Conservation (phyloP, 2,113 vertebrate species). For the Rostratula benghalensis region DNA sequence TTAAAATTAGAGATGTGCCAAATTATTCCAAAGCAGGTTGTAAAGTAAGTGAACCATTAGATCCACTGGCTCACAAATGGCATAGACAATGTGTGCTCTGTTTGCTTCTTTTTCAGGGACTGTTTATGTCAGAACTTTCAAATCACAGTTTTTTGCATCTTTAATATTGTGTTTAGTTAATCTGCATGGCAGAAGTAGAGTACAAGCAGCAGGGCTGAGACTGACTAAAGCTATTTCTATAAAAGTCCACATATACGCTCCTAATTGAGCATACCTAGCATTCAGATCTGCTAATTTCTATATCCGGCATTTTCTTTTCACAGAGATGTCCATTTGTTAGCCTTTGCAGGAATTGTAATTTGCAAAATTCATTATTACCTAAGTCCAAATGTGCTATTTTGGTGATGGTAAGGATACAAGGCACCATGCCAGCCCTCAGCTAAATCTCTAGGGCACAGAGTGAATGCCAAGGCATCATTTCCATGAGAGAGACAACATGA, state of each 20-base stretch:
- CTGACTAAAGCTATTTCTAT: background rate
- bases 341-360: background rate
- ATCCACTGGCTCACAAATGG: constrained; percentile 62
- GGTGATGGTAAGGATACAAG: background rate
- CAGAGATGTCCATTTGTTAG: background rate
- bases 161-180: constrained; percentile 30
- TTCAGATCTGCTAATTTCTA: background rate
- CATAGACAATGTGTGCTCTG: constrained; percentile 49
- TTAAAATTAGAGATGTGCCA: constrained; percentile 68
- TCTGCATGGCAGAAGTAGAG: background rate
- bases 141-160: constrained; percentile 27
- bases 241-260: background rate
- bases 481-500: background rate
- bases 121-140: constrained; percentile 50
- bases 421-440: background rate
- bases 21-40: constrained; percentile 65
- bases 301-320: background rate
- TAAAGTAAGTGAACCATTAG: constrained; percentile 70
- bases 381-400: background rate
- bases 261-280: constrained; percentile 7
- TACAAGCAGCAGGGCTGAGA: background rate
- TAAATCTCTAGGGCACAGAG: background rate
- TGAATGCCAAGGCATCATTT: background rate
- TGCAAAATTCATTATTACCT: background rate
- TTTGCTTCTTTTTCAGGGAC: constrained; percentile 28